These are phyloP conservation scores for Scaptomyza polygonia DNA, from an alignment of 2,888 invertebrate species.

Conservation along the genomic window DNA sequence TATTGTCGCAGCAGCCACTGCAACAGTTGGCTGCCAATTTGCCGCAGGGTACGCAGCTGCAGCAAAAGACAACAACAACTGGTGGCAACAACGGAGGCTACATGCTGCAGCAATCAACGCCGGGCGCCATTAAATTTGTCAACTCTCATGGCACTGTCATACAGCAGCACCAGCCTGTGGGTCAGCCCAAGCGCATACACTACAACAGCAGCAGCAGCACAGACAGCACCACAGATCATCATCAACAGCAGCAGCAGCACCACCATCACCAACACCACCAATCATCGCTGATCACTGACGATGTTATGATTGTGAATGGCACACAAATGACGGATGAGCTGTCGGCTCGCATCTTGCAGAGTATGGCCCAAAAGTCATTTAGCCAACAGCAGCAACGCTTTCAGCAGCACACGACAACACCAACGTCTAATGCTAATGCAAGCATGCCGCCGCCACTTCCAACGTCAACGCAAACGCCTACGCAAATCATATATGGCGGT, in stretches of 20 bases:
- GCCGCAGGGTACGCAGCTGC: constrained; percentile 81
- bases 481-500: constrained; percentile 59
- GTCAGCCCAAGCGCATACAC: constrained; percentile 50
- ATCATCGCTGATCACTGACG: constrained; percentile 79
- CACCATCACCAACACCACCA: constrained; percentile 45
- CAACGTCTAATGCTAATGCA: constrained; percentile 49
- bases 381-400: constrained; percentile 70
- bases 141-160: constrained; percentile 84
- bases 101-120: constrained; percentile 57
- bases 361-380: constrained; percentile 84
- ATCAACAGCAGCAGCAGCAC: constrained; percentile 38
- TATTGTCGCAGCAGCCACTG: constrained; percentile 73
- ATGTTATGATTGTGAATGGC: constrained; percentile 84
- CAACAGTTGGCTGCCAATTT: constrained; percentile 72
- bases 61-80: constrained; percentile 69
- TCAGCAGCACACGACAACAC: constrained; percentile 59
- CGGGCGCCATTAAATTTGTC: constrained; percentile 83
- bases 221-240: constrained; percentile 48
- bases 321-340: constrained; percentile 84
- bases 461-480: constrained; percentile 50
- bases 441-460: constrained; percentile 77
- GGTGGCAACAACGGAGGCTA: constrained; percentile 46
- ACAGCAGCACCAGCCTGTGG: constrained; percentile 77
- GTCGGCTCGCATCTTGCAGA: constrained; percentile 84
- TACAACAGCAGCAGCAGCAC: constrained; percentile 59